These are phyloP conservation scores for Glossophaga mutica DNA, from an alignment of 2,797 vertebrate genomes.

Conservation along the genomic window DNA sequence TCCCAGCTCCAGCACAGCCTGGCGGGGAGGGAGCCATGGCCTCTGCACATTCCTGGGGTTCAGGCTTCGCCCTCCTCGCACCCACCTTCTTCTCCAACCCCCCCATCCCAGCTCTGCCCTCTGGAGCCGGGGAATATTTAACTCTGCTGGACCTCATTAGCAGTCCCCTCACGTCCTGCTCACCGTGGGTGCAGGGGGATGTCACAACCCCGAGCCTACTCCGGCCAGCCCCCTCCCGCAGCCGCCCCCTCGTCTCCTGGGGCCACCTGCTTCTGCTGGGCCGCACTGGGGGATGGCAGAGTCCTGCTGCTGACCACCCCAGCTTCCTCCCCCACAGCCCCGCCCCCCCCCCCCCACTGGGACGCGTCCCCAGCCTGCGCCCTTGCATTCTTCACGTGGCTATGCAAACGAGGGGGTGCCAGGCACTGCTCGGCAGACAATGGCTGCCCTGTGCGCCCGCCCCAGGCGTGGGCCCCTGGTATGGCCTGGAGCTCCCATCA, in stretches of 20 bases:
- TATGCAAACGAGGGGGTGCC: conserved; percentile 72
- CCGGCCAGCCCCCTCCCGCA: not conserved
- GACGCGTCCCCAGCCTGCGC: conserved; percentile 15
- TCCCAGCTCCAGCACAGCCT: conserved; percentile 29
- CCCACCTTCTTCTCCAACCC: not conserved
- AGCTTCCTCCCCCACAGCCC: not conserved
- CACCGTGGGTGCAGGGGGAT: conserved; percentile 54
- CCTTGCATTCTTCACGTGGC: conserved; percentile 71
- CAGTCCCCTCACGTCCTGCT: conserved; percentile 70
- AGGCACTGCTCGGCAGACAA: conserved; percentile 59
- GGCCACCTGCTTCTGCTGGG: not conserved
- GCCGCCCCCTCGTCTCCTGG: not conserved
- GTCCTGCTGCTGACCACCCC: not conserved
- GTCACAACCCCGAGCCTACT: conserved; percentile 26
- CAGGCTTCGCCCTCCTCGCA: not conserved
- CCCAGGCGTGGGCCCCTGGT: conserved; percentile 67
- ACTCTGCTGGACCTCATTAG: conserved; percentile 69
- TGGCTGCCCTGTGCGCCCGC: conserved; percentile 57
- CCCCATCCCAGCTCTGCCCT: not conserved
- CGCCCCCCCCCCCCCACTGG: not conserved
- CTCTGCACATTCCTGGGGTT: conserved; percentile 60
- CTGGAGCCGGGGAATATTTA: conserved; percentile 71
- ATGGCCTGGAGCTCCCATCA: conserved; percentile 43
- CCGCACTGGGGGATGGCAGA: not conserved
- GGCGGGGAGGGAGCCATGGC: not conserved